Evolutionary conservation across 2,888 invertebrate genomes (phyloP).

Genomic region (Empis stercorea): DNA sequence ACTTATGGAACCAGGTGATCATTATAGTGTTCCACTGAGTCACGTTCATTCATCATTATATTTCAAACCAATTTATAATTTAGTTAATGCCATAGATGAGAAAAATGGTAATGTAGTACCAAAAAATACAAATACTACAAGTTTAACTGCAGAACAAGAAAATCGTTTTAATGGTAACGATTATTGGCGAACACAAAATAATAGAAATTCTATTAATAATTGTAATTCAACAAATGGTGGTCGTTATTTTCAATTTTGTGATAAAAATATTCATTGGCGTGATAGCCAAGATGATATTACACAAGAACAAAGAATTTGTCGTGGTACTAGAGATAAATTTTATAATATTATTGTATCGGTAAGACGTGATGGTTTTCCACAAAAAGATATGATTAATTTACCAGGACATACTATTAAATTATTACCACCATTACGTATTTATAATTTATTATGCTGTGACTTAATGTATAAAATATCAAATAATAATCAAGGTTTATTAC

Average conservation of each 20-base stretch:
- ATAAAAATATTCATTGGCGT: conserved; percentile 27
- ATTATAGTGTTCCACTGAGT: conserved; percentile 63
- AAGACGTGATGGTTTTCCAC: conserved; percentile 67
- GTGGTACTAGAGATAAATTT: conserved; percentile 23
- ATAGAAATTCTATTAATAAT: not conserved
- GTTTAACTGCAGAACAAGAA: conserved; percentile 23
- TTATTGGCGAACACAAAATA: conserved; percentile 44
- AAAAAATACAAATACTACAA: conserved; percentile 4
- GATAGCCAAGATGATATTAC: conserved; percentile 19
- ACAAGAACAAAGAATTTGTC: conserved; percentile 25
- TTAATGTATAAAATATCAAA: conserved; percentile 44
- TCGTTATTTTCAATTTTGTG: conserved; percentile 27
- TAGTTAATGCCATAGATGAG: conserved; percentile 11
- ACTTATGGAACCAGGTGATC: conserved; percentile 41
- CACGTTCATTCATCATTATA: conserved; percentile 62
- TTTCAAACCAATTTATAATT: conserved; percentile 48
- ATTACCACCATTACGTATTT: conserved; percentile 68
- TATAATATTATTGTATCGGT: conserved; percentile 35
- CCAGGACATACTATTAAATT: conserved; percentile 82
- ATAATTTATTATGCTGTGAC: conserved; percentile 81
- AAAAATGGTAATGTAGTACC: conserved; percentile 10
- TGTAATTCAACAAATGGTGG: conserved; percentile 4
- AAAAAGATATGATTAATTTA: conserved; percentile 35
- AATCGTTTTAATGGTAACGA: conserved; percentile 34
- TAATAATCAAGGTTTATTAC: conserved; percentile 35